Conservation (phyloP, 2,888 invertebrate genomes). For the Caenorhabditis sp. region DNA sequence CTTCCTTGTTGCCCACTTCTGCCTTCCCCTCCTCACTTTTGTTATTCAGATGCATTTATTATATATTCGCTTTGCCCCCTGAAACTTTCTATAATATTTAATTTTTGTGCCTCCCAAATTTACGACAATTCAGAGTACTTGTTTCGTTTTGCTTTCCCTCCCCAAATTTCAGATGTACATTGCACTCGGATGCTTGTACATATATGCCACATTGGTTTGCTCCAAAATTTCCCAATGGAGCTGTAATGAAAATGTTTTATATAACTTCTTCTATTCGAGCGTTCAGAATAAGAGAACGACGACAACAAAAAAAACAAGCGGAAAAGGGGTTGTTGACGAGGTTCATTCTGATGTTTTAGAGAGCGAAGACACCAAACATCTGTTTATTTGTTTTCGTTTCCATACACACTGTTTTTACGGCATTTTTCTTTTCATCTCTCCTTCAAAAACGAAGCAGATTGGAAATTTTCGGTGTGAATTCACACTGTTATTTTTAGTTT, state of each 20-base stretch:
- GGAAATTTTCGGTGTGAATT: slow-evolving; percentile 13
- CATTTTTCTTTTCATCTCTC: neutral
- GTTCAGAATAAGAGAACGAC: slow-evolving; percentile 8
- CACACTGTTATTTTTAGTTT: neutral
- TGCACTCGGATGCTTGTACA: slow-evolving; percentile 50
- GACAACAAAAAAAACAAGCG: neutral
- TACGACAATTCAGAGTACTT: slow-evolving; percentile 14
- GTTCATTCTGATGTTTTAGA: slow-evolving; percentile 22
- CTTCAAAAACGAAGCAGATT: neutral
- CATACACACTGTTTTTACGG: slow-evolving; percentile 7
- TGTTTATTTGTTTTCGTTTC: slow-evolving; percentile 32
- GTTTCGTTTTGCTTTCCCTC: slow-evolving; percentile 29
- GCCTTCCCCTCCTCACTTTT: slow-evolving; percentile 17
- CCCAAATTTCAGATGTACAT: slow-evolving; percentile 32
- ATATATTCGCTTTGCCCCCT: slow-evolving; percentile 31
- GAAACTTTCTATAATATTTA: slow-evolving; percentile 34
- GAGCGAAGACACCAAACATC: slow-evolving; percentile 30
- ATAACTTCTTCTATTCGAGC: neutral
- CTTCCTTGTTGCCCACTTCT: slow-evolving; percentile 9
- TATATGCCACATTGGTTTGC: neutral
- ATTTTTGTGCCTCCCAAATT: slow-evolving; percentile 13
- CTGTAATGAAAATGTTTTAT: slow-evolving; percentile 31
- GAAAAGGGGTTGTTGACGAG: slow-evolving; percentile 12
- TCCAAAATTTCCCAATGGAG: neutral
- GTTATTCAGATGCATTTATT: slow-evolving; percentile 43